Evolutionary conservation across 2,797 vertebrate species (phyloP).

Genomic region (Pogoniulus pusillus): DNA sequence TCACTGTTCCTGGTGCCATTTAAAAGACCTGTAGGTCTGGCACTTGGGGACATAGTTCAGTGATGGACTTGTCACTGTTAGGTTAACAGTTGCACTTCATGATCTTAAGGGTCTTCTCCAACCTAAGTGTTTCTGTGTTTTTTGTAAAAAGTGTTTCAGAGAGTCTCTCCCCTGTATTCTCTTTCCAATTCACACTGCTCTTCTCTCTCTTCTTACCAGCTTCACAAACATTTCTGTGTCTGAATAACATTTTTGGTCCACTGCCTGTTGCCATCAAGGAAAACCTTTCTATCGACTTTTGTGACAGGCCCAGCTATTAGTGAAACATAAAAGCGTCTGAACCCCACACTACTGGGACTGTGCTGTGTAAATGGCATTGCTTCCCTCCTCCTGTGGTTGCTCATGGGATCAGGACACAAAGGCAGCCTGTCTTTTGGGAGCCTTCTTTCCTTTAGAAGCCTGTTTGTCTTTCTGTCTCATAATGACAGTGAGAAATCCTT

Average conservation of each 20-base stretch:
- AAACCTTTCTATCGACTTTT: slow-evolving; percentile 43
- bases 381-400: slow-evolving; percentile 25
- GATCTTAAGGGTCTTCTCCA: neutral
- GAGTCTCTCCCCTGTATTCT: neutral
- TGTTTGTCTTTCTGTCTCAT: slow-evolving; percentile 47
- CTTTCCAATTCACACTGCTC: neutral
- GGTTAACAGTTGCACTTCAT: neutral
- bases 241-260: slow-evolving; percentile 6
- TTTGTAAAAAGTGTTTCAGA: slow-evolving; percentile 7
- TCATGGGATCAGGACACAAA: slow-evolving; percentile 55
- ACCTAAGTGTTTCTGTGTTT: neutral
- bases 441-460: slow-evolving; percentile 33
- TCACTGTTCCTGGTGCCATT: neutral
- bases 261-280: slow-evolving; percentile 32
- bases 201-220: neutral
- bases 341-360: neutral
- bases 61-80: neutral
- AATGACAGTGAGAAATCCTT: slow-evolving; percentile 62
- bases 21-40: neutral
- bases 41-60: neutral
- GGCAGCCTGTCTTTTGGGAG: slow-evolving; percentile 35
- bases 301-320: slow-evolving; percentile 20
- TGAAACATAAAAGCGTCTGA: slow-evolving; percentile 9
- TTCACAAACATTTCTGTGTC: neutral
- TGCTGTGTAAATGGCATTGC: slow-evolving; percentile 33